Conservation (phyloP, 2,113 vertebrate species). For the human (Homo sapiens) region DNA sequence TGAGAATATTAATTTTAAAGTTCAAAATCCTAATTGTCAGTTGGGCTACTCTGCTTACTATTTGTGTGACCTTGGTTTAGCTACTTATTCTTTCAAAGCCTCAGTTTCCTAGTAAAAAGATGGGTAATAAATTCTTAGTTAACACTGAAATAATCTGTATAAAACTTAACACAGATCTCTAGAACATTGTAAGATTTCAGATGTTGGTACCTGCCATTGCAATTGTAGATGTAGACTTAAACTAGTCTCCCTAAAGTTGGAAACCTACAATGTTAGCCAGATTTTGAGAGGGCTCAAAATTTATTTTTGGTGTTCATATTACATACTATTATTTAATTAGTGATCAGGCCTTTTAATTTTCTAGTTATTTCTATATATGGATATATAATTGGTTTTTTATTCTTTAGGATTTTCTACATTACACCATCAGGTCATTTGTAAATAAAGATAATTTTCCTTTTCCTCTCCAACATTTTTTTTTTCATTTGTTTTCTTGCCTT, state of each 20-base stretch:
- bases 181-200: neutral
- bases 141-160: neutral
- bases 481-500: neutral
- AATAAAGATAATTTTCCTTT: neutral
- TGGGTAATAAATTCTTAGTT: neutral
- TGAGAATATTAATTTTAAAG: slow-evolving; percentile 10
- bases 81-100: slow-evolving; percentile 21
- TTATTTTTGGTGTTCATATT: neutral
- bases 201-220: neutral
- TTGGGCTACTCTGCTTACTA: neutral
- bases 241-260: neutral
- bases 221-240: neutral
- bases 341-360: neutral
- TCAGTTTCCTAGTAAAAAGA: neutral
- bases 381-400: neutral
- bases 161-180: neutral
- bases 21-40: neutral
- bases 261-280: neutral
- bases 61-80: neutral
- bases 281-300: neutral
- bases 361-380: neutral
- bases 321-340: neutral
- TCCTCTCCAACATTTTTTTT: neutral
- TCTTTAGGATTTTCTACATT: neutral
- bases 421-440: neutral